Percentiles rank a stretch among this genome's conserved stretches.
These are phyloP conservation scores for Stenopsyche tienmushanensis DNA, from an alignment of 1,140 invertebrate species.

Conservation along the genomic window DNA sequence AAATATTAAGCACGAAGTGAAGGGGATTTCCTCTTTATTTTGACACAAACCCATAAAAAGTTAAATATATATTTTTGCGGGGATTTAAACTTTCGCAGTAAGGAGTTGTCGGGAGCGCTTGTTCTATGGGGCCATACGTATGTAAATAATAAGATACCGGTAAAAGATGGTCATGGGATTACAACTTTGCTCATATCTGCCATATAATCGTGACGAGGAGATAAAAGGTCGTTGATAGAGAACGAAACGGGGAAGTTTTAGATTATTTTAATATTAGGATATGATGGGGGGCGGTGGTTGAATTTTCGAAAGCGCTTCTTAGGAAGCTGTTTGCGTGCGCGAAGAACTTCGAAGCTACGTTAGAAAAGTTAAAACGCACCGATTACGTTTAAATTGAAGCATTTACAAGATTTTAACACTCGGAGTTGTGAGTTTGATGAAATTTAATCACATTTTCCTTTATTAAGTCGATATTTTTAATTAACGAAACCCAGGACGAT, in stretches of 20 bases:
- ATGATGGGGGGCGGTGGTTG: neutral
- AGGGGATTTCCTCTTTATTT: no score
- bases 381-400: no score
- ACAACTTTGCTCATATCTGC: constrained; percentile 18
- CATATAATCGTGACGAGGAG: neutral
- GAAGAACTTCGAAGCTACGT: no score
- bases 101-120: neutral
- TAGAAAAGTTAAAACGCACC: no score
- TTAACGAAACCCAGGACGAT: no score
- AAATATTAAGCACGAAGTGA: no score
- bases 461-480: no score
- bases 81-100: constrained; percentile 5
- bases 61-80: neutral
- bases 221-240: neutral
- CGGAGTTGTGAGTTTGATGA: no score
- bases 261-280: no score
- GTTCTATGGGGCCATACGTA: neutral
- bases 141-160: constrained; percentile 10
- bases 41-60: constrained; percentile 12
- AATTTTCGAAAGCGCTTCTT: neutral
- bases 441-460: no score
- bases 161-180: constrained; percentile 11
- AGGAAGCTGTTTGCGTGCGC: no score
- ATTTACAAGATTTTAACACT: no score
- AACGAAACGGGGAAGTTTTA: neutral